phyloP scores from a whole-genome alignment of 2,888 invertebrate species.

The Andrena trimmerana region DNA sequence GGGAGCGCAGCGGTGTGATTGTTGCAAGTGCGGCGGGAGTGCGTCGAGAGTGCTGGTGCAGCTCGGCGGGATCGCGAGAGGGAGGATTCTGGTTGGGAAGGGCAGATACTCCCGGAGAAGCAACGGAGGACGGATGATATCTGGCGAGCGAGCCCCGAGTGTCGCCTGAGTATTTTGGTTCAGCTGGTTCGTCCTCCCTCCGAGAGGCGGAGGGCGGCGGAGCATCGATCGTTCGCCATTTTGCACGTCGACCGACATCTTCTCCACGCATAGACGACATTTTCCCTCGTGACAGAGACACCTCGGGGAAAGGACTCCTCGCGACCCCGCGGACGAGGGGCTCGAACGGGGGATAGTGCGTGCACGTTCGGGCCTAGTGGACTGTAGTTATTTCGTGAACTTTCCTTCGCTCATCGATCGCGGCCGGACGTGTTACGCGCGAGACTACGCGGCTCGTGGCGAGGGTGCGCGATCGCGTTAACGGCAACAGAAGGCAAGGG shows the following conservation, averaged over 20 bases:
- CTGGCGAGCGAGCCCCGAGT: constrained; percentile 10
- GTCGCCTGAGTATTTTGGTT: constrained; percentile 53
- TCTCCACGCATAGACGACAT: constrained; percentile 75
- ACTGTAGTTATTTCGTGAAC: background rate
- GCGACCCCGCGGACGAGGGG: background rate
- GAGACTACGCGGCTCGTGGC: constrained; percentile 18
- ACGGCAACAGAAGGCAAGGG: background rate
- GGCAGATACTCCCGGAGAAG: background rate
- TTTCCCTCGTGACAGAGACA: constrained; percentile 62
- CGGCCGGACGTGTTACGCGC: constrained; percentile 53
- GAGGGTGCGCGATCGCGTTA: constrained; percentile 50
- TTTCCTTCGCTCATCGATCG: constrained; percentile 64
- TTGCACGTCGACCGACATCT: constrained; percentile 79
- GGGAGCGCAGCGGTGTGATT: constrained; percentile 11
- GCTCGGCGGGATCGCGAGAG: background rate
- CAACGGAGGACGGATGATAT: background rate
- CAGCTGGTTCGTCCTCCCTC: constrained; percentile 63
- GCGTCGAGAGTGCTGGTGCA: constrained; percentile 50
- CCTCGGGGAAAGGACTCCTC: constrained; percentile 22
- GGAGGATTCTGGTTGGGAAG: background rate
- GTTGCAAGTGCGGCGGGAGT: constrained; percentile 37
- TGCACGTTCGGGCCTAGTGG: background rate
- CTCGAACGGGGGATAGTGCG: background rate
- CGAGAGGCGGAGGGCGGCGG: constrained; percentile 69
- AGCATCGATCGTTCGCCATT: constrained; percentile 82